Evolutionary conservation across 2,888 invertebrate species (phyloP), one percentile per base, ranked within the genome.

Genomic region (Ochlodes sylvanus): DNA sequence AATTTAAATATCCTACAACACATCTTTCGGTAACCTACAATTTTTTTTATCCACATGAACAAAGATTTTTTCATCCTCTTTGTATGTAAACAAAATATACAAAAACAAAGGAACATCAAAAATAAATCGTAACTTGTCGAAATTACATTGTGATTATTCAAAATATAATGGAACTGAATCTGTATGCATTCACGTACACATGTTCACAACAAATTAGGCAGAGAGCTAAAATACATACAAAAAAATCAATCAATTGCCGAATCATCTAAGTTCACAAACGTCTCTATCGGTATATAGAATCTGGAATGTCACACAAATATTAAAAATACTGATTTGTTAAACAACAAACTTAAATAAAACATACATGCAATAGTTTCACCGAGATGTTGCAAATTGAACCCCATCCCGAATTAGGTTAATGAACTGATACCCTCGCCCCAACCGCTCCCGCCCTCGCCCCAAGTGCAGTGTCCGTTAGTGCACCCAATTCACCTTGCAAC

Each of bases 291-390:
- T 84, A 87, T 78, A 85, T 78, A 85, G 81, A 84, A 85, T 88
- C 86, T 93, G 92, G 92, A 93, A 93, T 93, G 92, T 93, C 92
- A 91, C 92, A 89, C 90, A 91, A 87, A 85, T 89, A 87, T 88
- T 87, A 89, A 89, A 50, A 93, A 93, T 93, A 93, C 92, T 93
- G 92, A 91, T 92, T 88, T 89, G 87, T 91, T 89, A 87, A 86
- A 88, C 82, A 88, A 88, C 86, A 87, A 86, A 79, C 86, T 89
- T 84, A 84, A 75, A 76, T 80, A 81, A 78, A 88, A 88, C 85
- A 87, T 87, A 88, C 85, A 87, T 83, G 84, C 83, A 81, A 80
- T 83, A 83, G 82, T 82, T 82, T 76, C 77, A 74, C 71, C 74
- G 68, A 82, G 85, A 84, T 86, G 89, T 87, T 87, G 89, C 88